Percentiles rank a stretch among this genome's conserved stretches.
Conservation (phyloP, 2,888 invertebrate species). For the Campoletis raptor region DNA sequence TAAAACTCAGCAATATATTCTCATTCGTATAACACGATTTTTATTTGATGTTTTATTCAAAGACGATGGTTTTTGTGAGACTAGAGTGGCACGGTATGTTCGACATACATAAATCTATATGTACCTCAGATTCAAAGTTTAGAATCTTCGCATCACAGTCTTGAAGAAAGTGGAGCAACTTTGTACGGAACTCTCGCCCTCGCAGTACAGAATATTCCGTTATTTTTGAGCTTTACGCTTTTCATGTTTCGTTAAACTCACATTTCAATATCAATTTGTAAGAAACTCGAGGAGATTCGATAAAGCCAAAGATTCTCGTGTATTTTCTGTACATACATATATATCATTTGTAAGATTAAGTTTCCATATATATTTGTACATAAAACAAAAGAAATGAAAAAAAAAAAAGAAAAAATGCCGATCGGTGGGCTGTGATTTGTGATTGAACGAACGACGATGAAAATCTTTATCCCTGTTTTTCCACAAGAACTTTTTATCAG, state of each 20-base stretch:
- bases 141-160: neutral
- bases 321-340: neutral
- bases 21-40: conserved; percentile 9
- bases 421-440: neutral
- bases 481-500: conserved; percentile 28
- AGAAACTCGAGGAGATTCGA: conserved; percentile 56
- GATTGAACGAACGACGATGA: neutral
- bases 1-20: neutral
- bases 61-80: neutral
- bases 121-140: neutral
- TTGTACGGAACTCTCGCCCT: neutral
- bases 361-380: neutral
- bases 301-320: conserved; percentile 36
- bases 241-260: conserved; percentile 64
- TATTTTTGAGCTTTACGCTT: conserved; percentile 47
- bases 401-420: neutral
- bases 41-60: neutral
- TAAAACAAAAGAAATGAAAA: neutral
- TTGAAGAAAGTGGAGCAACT: conserved; percentile 8
- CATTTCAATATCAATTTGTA: conserved; percentile 68
- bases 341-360: neutral
- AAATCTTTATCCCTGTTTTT: conserved; percentile 34
- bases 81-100: neutral
- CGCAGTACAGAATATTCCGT: conserved; percentile 3
- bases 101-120: neutral